Percentiles rank a stretch among this genome's conserved stretches.
Conservation (phyloP, 2,797 vertebrate species). For the Rhinella marina region DNA sequence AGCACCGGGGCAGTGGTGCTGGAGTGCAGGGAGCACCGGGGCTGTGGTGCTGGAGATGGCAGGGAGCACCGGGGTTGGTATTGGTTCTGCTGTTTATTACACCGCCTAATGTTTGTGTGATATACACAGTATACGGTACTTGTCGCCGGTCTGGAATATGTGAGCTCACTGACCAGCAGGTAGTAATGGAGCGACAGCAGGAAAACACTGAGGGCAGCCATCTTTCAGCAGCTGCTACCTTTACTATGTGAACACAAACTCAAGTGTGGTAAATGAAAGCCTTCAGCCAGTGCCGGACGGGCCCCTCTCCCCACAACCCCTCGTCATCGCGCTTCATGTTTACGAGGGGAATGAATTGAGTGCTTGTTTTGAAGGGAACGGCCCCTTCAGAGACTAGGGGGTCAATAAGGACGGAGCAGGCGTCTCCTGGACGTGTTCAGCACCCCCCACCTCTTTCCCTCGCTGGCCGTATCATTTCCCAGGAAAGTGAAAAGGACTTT, state of each 20-base stretch:
- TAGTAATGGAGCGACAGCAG: not conserved
- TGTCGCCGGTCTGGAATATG: no score
- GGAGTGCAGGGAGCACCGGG: no score
- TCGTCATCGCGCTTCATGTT: constrained; percentile 10
- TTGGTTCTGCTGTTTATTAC: no score
- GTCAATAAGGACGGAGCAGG: not conserved
- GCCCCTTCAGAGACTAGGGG: not conserved
- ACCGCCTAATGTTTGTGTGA: no score
- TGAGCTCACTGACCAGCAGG: not conserved
- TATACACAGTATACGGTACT: no score
- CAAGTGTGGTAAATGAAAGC: constrained; percentile 6
- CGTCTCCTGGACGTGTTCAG: not conserved
- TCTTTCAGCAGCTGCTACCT: not conserved
- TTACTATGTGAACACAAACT: not conserved
- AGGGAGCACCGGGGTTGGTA: no score
- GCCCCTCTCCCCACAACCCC: constrained; percentile 27
- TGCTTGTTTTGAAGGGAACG: constrained; percentile 10
- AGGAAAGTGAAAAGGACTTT: not conserved
- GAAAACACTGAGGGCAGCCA: constrained; percentile 3
- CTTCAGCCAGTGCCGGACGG: not conserved
- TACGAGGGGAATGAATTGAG: constrained; percentile 39
- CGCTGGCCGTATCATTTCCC: not conserved
- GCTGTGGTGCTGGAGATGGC: no score
- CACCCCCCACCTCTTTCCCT: not conserved
- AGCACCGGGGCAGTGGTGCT: no score